Base-by-base conservation (phyloP, 2,888 invertebrate genomes). In the Eupithecia exiguata region DNA sequence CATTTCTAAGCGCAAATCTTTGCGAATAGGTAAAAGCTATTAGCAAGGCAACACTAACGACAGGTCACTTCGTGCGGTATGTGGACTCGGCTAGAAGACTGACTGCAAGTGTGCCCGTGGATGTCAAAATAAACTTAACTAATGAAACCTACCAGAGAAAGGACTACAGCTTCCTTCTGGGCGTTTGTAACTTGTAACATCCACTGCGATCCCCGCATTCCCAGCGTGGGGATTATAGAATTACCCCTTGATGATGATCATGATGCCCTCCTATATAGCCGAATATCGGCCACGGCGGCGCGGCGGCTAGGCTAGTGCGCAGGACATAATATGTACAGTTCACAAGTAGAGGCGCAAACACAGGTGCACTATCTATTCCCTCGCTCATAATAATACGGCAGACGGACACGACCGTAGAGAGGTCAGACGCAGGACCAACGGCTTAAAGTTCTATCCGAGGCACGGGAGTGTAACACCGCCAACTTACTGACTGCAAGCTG, bases 21-120 rank as follows among this genome's bases (percentile, higher is more conserved):
- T 25, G 62, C 36, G 62, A 62, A 67, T 62, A 36, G 46, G 73
- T 73, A 70, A 73, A 73, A 73, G 70, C 70, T 70, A 69, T 67
- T 62, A 67, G 68, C 68, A 10, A 40, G 46, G 18, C 21, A 67
- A 63, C 53, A 68, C 63, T 74, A 40, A 30, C 35, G 63, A 53
- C 62, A 63, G 63, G 49, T 62, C 35, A 70, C 18, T n/a, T 18
- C 46, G 53, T 62, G 68, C 70, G 74, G 68, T 70, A 70, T 18
- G n/a, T n/a, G 1, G n/a, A 46, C 46, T 18, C 43, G 46, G 18
- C 46, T n/a, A 18, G n/a, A 7, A n/a, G 18, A 16, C 46, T 46
- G 46, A 7, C 16, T 16, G 0, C 43, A 16, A 43, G 1, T 43
- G 16, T 16, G 5, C 18, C 46, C 46, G 46, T 5, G 18, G 18